These are phyloP conservation scores for Chesias legatella DNA, from an alignment of 2,888 invertebrate genomes.

Conservation along the genomic window DNA sequence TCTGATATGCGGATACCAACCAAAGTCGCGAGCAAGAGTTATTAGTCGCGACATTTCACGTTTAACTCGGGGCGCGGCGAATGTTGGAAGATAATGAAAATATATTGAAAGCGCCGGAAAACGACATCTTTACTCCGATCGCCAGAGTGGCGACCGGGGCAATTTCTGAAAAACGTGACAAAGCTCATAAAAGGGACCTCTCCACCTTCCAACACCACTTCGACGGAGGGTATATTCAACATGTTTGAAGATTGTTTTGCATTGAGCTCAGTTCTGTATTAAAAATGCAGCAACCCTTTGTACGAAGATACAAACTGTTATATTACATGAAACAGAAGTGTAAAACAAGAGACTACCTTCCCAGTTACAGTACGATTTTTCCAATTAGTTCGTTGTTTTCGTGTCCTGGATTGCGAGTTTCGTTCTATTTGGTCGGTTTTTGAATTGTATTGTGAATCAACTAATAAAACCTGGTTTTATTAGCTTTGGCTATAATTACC, in stretches of 20 bases:
- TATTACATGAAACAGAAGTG: neutral
- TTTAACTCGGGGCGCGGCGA: slow-evolving; percentile 5
- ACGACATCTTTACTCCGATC: slow-evolving; percentile 38
- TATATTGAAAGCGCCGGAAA: slow-evolving; percentile 22
- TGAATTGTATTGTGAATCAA: too few relatives aligned
- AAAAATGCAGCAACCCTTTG: slow-evolving; percentile 15
- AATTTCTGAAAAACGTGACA: slow-evolving; percentile 60
- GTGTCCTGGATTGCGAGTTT: too few relatives aligned
- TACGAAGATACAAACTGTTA: slow-evolving; percentile 5
- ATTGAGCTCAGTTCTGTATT: slow-evolving; percentile 25
- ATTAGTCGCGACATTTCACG: too few relatives aligned
- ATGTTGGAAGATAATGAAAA: slow-evolving; percentile 18
- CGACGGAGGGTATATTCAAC: slow-evolving; percentile 25
- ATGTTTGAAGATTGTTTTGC: slow-evolving; percentile 15
- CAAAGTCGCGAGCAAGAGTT: too few relatives aligned
- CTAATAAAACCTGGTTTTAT: too few relatives aligned
- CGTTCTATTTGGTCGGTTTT: too few relatives aligned
- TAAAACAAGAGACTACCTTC: neutral
- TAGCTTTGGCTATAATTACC: too few relatives aligned
- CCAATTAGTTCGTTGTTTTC: slow-evolving; percentile 10
- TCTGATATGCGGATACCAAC: too few relatives aligned
- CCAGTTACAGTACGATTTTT: slow-evolving; percentile 10
- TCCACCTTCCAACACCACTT: neutral
- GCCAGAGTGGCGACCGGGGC: slow-evolving; percentile 37
- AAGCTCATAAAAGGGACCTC: slow-evolving; percentile 50